These are phyloP conservation scores for Drosophila sordidula DNA, from an alignment of 2,888 invertebrate genomes.

Conservation along the genomic window DNA sequence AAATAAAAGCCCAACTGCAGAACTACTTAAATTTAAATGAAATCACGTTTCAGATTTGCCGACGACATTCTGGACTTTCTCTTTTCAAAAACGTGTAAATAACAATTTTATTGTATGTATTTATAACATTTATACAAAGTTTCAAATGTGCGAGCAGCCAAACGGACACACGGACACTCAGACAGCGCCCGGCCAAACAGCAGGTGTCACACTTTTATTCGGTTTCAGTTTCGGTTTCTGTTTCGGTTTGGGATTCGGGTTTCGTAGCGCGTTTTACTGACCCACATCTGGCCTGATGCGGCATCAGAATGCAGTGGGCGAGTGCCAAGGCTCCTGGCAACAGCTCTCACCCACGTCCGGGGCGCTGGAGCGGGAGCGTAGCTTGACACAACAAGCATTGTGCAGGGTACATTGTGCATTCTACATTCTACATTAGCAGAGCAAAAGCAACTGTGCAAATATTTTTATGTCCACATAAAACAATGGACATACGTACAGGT, in stretches of 20 bases:
- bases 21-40: conserved; percentile 71
- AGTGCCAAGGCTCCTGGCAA: conserved; percentile 67
- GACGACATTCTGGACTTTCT: conserved; percentile 76
- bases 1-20: conserved; percentile 48
- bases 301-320: conserved; percentile 62
- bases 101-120: conserved; percentile 75
- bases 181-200: conserved; percentile 15
- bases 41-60: conserved; percentile 61
- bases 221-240: conserved; percentile 40
- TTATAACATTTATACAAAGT: conserved; percentile 72
- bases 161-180: conserved; percentile 28
- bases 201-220: conserved; percentile 72
- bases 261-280: conserved; percentile 67
- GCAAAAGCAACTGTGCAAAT: conserved; percentile 70
- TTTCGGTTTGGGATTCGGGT: conserved; percentile 43
- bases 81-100: conserved; percentile 81
- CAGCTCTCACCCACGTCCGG: conserved; percentile 64
- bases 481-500: conserved; percentile 48
- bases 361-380: neutral
- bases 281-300: conserved; percentile 66
- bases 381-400: conserved; percentile 42
- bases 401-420: conserved; percentile 11
- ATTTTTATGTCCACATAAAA: conserved; percentile 64
- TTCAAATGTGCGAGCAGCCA: conserved; percentile 51
- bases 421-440: conserved; percentile 53